A percentile compares a stretch with the other conserved stretches of the same genome.
phyloP scores from a whole-genome alignment of 2,797 vertebrate species.

The Antennarius maculatus region DNA sequence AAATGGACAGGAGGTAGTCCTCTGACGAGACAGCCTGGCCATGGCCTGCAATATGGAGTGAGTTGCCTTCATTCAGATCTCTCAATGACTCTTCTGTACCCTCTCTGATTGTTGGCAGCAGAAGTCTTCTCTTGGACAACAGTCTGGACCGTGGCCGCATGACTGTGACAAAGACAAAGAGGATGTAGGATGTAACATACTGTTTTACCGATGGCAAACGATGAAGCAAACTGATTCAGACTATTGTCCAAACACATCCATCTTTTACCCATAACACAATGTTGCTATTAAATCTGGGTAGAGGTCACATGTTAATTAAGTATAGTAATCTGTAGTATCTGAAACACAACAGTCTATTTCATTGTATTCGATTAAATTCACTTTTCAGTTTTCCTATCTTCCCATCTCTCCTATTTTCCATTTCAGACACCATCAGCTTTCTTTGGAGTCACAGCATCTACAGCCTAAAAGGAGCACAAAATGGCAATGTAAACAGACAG shows the following conservation, averaged over 20 bases:
- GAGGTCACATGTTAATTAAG: background rate
- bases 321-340: background rate
- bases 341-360: constrained; percentile 14
- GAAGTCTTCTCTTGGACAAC: constrained; percentile 73
- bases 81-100: constrained; percentile 78
- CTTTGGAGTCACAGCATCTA: constrained; percentile 54
- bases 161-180: constrained; percentile 61
- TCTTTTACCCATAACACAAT: constrained; percentile 5
- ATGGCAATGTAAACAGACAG: constrained; percentile 47
- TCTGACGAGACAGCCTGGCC: constrained; percentile 74
- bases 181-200: background rate
- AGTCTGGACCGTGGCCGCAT: constrained; percentile 84
- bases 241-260: background rate
- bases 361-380: constrained; percentile 2
- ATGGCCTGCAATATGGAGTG: constrained; percentile 31
- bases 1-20: constrained; percentile 89
- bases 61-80: constrained; percentile 67
- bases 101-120: constrained; percentile 86
- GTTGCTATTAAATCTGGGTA: background rate
- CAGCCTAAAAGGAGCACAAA: constrained; percentile 37
- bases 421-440: constrained; percentile 44
- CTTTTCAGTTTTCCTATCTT: constrained; percentile 4
- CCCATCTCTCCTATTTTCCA: constrained; percentile 6
- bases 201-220: background rate
- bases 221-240: background rate